These are phyloP conservation scores for Dipodomys spectabilis DNA, from an alignment of 2,113 vertebrate genomes.

Conservation along the genomic window DNA sequence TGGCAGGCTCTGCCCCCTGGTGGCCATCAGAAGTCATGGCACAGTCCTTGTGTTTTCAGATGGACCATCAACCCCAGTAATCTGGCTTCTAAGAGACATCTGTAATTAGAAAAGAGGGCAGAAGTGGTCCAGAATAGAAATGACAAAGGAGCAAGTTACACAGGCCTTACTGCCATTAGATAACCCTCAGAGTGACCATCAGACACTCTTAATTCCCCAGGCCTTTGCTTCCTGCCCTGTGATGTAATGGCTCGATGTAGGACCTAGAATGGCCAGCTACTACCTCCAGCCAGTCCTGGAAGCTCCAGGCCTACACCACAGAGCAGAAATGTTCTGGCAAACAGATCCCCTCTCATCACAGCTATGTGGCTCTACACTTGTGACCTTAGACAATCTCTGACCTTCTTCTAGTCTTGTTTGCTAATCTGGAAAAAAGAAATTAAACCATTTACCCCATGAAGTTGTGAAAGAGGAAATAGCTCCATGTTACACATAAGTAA, in stretches of 20 bases:
- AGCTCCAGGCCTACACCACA: slow-evolving; percentile 2
- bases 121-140: background rate
- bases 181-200: background rate
- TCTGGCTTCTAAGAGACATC: background rate
- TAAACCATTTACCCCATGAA: background rate
- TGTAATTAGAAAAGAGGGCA: slow-evolving; percentile 6
- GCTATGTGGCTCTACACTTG: background rate
- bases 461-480: background rate
- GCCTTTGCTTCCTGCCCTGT: background rate
- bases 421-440: slow-evolving; percentile 15
- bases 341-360: background rate
- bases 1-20: slow-evolving; percentile 75
- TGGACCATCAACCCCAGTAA: background rate
- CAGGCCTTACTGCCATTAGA: background rate
- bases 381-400: background rate
- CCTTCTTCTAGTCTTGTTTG: background rate
- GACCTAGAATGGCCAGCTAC: background rate
- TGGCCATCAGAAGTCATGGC: slow-evolving; percentile 53
- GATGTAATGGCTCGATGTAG: background rate
- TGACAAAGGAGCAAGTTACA: background rate
- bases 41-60: background rate
- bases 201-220: slow-evolving; percentile 6
- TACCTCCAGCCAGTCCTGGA: background rate
- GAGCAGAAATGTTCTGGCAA: background rate
- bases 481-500: background rate